Evolutionary conservation across 1,140 invertebrate species (phyloP).

Genomic region (Bombyx mandarina): DNA sequence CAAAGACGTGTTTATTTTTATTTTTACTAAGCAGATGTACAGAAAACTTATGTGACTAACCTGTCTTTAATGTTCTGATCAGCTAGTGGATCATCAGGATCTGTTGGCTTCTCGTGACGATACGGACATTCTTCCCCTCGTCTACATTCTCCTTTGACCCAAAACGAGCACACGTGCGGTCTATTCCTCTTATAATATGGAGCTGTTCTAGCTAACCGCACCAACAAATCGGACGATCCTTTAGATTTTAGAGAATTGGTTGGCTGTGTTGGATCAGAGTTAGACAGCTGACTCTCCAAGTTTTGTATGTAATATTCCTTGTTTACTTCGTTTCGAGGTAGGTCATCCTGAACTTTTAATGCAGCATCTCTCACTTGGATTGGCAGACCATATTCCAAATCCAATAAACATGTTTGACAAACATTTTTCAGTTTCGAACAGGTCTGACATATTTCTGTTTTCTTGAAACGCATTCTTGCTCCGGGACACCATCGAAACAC

Average conservation of each 20-base stretch:
- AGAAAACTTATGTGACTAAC: constrained; percentile 16
- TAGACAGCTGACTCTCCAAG: constrained; percentile 82
- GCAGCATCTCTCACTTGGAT: constrained; percentile 97
- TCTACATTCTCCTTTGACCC: constrained; percentile 99
- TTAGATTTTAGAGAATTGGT: constrained; percentile 80
- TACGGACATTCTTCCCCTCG: constrained; percentile 99
- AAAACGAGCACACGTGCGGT: constrained; percentile 99
- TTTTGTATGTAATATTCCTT: constrained; percentile 99
- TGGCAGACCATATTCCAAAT: constrained; percentile 96
- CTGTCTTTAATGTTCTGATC: constrained; percentile 99
- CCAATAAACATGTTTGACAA: constrained; percentile 98
- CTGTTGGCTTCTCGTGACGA: constrained; percentile 98
- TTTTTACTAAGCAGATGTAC: too few relatives aligned
- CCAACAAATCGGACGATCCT: constrained; percentile 89
- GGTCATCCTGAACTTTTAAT: constrained; percentile 93
- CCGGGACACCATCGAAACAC: constrained; percentile 99
- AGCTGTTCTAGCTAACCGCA: constrained; percentile 95
- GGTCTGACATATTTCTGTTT: constrained; percentile 99
- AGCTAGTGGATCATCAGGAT: constrained; percentile 98
- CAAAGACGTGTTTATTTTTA: too few relatives aligned
- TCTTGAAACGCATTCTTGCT: constrained; percentile 98
- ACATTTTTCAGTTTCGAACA: constrained; percentile 99
- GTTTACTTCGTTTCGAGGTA: constrained; percentile 98
- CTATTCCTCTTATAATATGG: constrained; percentile 99
- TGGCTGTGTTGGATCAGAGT: constrained; percentile 75